Base-by-base conservation (phyloP, 2,113 vertebrate genomes). In the Tupaia tana region DNA sequence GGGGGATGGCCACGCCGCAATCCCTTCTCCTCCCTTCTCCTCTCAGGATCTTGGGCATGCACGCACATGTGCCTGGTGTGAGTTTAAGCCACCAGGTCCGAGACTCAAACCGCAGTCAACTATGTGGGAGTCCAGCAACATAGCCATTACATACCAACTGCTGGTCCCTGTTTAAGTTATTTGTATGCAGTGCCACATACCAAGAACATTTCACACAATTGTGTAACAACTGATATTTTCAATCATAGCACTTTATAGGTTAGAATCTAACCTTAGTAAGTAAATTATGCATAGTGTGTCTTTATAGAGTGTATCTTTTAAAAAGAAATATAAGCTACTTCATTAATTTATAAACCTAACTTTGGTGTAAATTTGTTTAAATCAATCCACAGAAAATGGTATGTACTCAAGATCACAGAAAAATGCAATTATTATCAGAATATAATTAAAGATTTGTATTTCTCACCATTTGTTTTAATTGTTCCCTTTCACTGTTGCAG, bases 401-500 rank as follows among this genome's bases (percentile, higher is more conserved):
- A 67, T 25, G 9, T 54, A 52, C 64, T 66, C 64, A 54, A 66
- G 43, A 67, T 67, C 25, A 67, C 63, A 84, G 0, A 54, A 43
- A 3, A 84, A 52, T 67, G 63, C 6, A 52, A 52, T 67, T 81
- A 81, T 59, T n/a, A 79, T 64, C 29, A 71, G 24, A 70, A 86
- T 29, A 78, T 64, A 79, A 78, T 64, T 79, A 59, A 90, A 80
- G 34, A 58, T 66, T 80, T 56, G 43, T 71, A n/a, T 79, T 86
- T 86, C 52, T 79, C 24, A 64, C 22, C 22, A 16, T 85, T 79
- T 43, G 61, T 94, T 89, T 89, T 80, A 73, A 80, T 94, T 90
- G 58, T 8, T 86, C 27, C 9, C 34, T 80, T 71, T 7, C 19
- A 73, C 22, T 73, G 71, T 31, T 64, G 7, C 14, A 90, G 54